Conservation (phyloP, 1,140 invertebrate genomes). For the Cheumatopsyche charites region DNA sequence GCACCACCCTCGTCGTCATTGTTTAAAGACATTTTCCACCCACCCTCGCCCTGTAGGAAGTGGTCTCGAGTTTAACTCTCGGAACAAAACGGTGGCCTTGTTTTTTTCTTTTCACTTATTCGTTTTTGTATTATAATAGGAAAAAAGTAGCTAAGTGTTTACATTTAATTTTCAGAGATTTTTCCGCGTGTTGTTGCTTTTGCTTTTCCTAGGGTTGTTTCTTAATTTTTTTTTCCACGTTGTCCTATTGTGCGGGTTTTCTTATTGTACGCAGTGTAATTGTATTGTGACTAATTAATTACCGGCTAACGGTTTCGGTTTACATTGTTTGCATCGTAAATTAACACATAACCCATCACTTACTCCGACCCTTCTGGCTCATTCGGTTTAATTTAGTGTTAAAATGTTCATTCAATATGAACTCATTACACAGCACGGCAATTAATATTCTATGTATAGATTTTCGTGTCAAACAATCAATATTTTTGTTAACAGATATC, state of each 20-base stretch:
- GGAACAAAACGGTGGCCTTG: background rate
- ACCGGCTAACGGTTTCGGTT: background rate
- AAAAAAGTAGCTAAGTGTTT: background rate
- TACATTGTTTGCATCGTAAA: slow-evolving; percentile 12
- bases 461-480: too few species aligned
- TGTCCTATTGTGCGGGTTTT: background rate
- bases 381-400: slow-evolving; percentile 16
- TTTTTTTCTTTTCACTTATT: background rate
- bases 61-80: slow-evolving; percentile 22
- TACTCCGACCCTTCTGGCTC: slow-evolving; percentile 16
- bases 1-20: slow-evolving; percentile 8
- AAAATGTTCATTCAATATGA: slow-evolving; percentile 18
- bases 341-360: slow-evolving; percentile 19
- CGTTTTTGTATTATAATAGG: background rate
- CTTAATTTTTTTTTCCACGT: background rate
- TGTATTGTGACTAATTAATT: slow-evolving; percentile 13
- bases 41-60: slow-evolving; percentile 1
- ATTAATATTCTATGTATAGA: background rate
- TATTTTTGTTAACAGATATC: too few species aligned
- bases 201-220: background rate
- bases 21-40: slow-evolving; percentile 3
- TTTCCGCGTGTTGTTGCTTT: background rate
- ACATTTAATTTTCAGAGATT: slow-evolving; percentile 14
- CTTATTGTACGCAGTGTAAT: background rate
- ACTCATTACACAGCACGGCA: background rate